Conservation (phyloP, 1,140 invertebrate genomes). For the Atopsyche davidsoni region DNA sequence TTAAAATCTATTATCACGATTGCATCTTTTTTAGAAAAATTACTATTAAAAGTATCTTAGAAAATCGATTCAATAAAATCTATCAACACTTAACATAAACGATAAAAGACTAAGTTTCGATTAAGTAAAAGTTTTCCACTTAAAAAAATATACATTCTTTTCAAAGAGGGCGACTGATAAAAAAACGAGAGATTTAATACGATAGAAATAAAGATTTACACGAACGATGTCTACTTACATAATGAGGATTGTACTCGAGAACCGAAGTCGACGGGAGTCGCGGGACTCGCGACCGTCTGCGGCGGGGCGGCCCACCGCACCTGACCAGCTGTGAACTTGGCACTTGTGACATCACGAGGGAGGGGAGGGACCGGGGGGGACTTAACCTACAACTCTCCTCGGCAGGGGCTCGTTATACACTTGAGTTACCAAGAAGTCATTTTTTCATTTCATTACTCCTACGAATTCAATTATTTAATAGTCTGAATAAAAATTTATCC, state of each 20-base stretch:
- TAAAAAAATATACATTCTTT: constrained; percentile 31
- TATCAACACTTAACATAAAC: constrained; percentile 32
- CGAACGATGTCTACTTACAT: constrained; percentile 28
- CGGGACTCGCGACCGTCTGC: constrained; percentile 30
- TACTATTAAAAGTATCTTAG: constrained; percentile 32
- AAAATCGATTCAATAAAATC: constrained; percentile 32
- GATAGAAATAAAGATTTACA: constrained; percentile 28
- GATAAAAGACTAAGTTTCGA: constrained; percentile 29
- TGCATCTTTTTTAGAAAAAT: constrained; percentile 31
- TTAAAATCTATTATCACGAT: constrained; percentile 33
- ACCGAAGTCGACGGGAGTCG: constrained; percentile 27
- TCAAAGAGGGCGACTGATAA: constrained; percentile 22
- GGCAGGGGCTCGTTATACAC: not conserved
- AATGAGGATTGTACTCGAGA: constrained; percentile 30
- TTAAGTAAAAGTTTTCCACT: constrained; percentile 25
- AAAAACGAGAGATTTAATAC: constrained; percentile 24
- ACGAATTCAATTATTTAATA: too few relatives aligned
- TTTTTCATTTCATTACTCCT: too few relatives aligned
- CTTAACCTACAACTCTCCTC: not conserved
- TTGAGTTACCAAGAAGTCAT: constrained; percentile 5
- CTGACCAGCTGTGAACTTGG: not conserved
- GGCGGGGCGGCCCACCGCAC: constrained; percentile 7
- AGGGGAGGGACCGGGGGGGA: not conserved
- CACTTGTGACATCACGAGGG: not conserved
- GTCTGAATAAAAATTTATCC: too few relatives aligned